Conservation (phyloP, 2,797 vertebrate genomes). For the Periparus ater region DNA sequence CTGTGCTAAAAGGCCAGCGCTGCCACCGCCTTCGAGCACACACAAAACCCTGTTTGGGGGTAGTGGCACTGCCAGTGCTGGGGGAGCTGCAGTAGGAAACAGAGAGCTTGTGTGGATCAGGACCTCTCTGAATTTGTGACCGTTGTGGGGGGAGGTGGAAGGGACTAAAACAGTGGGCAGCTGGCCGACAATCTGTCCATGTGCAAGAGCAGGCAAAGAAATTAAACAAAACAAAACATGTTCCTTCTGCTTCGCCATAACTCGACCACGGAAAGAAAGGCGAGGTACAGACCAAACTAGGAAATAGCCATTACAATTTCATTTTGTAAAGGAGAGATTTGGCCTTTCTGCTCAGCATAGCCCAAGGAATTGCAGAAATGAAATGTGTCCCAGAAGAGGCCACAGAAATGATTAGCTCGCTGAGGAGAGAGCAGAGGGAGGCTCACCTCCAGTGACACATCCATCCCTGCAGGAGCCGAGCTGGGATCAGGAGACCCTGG, state of each 20-base stretch:
- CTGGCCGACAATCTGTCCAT: conserved; percentile 41
- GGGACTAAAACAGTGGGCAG: background rate
- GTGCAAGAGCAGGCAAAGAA: conserved; percentile 22
- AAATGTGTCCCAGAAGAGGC: conserved; percentile 30
- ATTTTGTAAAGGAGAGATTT: background rate
- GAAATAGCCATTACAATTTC: background rate
- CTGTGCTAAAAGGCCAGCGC: conserved; percentile 13
- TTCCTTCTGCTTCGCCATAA: conserved; percentile 27
- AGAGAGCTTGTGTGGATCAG: background rate
- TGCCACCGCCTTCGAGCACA: background rate
- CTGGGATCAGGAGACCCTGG: background rate
- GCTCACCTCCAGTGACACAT: background rate
- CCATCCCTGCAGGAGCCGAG: fast-evolving
- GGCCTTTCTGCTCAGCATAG: conserved; percentile 30
- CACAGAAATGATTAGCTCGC: background rate
- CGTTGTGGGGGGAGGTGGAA: conserved; percentile 16
- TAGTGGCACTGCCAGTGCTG: background rate
- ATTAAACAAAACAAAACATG: conserved; percentile 29
- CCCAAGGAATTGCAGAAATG: conserved; percentile 16
- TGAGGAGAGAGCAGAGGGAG: background rate
- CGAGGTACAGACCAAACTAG: background rate
- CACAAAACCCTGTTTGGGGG: background rate
- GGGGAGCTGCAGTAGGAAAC: background rate
- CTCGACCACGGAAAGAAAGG: background rate
- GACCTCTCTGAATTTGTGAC: background rate